Evolutionary conservation across 2,888 invertebrate species (phyloP), one percentile per base, ranked within the genome.

Genomic region (Lycocerus yunnanus): DNA sequence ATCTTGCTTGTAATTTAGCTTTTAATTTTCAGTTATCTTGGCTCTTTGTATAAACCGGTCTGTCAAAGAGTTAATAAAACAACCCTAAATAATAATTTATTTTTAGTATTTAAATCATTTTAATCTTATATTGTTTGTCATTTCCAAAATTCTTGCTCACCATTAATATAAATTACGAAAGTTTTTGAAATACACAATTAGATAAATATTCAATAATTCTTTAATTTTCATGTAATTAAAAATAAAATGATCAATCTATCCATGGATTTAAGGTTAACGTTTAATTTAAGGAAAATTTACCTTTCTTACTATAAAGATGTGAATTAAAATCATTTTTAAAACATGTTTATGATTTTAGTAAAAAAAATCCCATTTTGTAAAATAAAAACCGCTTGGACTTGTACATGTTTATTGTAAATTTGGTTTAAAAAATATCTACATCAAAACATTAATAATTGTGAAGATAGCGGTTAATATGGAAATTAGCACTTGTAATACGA

Each of bases 41-140:
- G 68, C 58, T 43, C 24, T 67, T 27, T 72, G 63, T 68, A 68
- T 72, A 72, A 72, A 68, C 65, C 61, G 58, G 63, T 16, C 20
- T 69, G 72, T 68, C 72, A 72, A 72, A 68, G 68, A 68, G 68
- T 58, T 72, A 68, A 72, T 72, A 72, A 72, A 72, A 72, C 72
- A 72, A 43, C 15, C 68, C 68, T 60, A 71, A 66, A 69, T 65
- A 61, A 58, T 72, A 72, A 72, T 69, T 63, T 65, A 72, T 21
- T 20, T 21, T 15, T 21, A 27, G 18, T 18, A 66, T 66, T 66
- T 66, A 66, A 63, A 63, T 63, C 61, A 20, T 43, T 43, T 43
- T n/a, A n/a, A 43, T 43, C 43, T 43, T n/a, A 43, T 43, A 43
- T 43, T 43, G n/a, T 43, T 43, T 43, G 43, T n/a, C 43, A n/a